phyloP scores from a whole-genome alignment of 2,113 vertebrate species.

The Malurus elegans region DNA sequence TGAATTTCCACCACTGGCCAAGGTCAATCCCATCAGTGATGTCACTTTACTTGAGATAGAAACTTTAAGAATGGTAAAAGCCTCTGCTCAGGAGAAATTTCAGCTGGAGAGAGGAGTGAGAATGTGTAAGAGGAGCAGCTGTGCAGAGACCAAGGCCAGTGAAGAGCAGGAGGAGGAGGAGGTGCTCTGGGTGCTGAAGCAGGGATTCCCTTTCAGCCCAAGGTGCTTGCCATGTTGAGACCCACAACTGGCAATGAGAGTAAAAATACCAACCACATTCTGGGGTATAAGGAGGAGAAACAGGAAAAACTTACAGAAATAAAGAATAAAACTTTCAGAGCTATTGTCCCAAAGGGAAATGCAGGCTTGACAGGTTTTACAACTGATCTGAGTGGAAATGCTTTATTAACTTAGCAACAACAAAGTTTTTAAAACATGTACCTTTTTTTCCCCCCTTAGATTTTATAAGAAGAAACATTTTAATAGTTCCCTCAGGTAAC shows the following conservation, averaged over 20 bases:
- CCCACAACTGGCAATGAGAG: neutral
- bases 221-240: neutral
- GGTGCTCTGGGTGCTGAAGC: neutral
- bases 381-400: neutral
- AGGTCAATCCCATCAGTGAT: neutral
- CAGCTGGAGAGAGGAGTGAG: neutral
- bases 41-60: neutral
- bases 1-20: neutral
- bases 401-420: constrained; percentile 27
- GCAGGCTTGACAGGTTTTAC: constrained; percentile 21
- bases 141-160: neutral
- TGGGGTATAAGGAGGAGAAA: neutral
- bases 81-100: neutral
- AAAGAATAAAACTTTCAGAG: neutral
- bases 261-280: neutral
- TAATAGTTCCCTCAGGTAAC: neutral
- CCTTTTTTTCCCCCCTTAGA: neutral
- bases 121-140: neutral
- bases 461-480: constrained; percentile 38
- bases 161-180: neutral
- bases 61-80: neutral
- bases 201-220: neutral
- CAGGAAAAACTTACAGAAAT: neutral
- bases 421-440: neutral
- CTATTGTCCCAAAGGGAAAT: neutral